Conservation (phyloP, 2,797 vertebrate genomes). For the Triplophysa yarkandensis region DNA sequence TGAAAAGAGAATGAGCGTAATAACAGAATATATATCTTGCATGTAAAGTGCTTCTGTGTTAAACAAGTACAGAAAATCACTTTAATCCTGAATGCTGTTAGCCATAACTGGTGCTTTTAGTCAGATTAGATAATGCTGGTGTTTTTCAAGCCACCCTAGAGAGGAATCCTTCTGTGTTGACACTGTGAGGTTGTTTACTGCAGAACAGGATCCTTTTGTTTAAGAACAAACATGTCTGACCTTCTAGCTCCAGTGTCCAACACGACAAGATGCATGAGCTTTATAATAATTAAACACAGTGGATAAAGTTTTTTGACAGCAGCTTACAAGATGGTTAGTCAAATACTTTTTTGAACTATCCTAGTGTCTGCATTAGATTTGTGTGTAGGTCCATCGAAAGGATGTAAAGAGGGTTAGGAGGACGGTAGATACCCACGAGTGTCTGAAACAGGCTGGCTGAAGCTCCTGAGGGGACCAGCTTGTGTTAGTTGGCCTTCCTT, state of each 20-base stretch:
- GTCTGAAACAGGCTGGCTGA: conserved; percentile 38
- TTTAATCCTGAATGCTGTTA: conserved; percentile 36
- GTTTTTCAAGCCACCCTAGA: conserved; percentile 25
- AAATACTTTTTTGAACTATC: conserved; percentile 42
- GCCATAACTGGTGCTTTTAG: conserved; percentile 16
- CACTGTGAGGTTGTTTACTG: conserved; percentile 30
- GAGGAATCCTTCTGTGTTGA: conserved; percentile 26
- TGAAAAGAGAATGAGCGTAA: conserved; percentile 22
- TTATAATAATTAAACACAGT: neutral
- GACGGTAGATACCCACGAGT: conserved; percentile 38
- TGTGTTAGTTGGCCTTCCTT: conserved; percentile 42
- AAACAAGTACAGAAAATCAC: conserved; percentile 32
- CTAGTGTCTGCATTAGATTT: conserved; percentile 37
- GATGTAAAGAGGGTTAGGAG: conserved; percentile 57
- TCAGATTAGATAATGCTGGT: conserved; percentile 33
- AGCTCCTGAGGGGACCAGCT: conserved; percentile 46
- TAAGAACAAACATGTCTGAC: conserved; percentile 41
- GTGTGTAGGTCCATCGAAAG: conserved; percentile 13
- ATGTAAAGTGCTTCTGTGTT: conserved; percentile 32
- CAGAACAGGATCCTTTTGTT: conserved; percentile 46
- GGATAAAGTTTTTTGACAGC: conserved; percentile 11
- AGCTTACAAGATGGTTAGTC: neutral
- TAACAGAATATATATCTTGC: conserved; percentile 22
- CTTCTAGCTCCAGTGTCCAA: conserved; percentile 20
- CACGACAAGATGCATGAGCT: conserved; percentile 26